Base-by-base conservation (phyloP, 2,888 invertebrate genomes). In the Dryadula phaetusa region DNA sequence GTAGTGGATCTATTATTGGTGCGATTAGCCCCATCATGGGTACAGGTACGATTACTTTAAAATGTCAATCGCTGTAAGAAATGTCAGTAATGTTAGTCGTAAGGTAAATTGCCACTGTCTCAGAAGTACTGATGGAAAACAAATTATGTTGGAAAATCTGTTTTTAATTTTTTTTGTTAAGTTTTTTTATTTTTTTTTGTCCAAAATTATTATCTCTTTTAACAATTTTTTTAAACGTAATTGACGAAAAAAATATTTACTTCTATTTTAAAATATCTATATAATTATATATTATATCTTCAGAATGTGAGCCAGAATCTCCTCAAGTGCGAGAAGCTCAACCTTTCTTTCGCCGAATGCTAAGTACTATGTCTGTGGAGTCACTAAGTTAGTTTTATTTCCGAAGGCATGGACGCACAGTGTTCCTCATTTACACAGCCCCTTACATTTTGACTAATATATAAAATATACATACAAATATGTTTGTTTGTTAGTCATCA, bases 1-100 rank as follows among this genome's bases (percentile, higher is more conserved):
- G 93, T 12, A 93, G 93, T 66, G 93, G 93, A 0, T 93, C 93
- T 3, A 93, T 93, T 12, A 93, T 93, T 76, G 92, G 92, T 66
- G 93, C 93, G 5, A 92, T 93, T 34, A 93, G 93, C 67, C 93
- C 93, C 64, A 90, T 91, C 8, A 92, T 93, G 90, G 93, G 93
- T 25, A 91, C 90, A 80, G 93, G 93, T 93, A 71, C 75, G 69
- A 40, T 44, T 32, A 32, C 28, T 28, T 28, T 28, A 28, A 28
- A 28, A 7, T 32, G 12, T 37, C 3, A 37, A n/a, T n/a, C n/a
- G n/a, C n/a, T n/a, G n/a, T 37, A 12, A 37, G 8, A 37, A 37
- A 12, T 37, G 12, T 37, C 37, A 37, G 12, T 37, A 12, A 12
- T 37, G 37, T 34, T 3, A 6, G 32, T 34, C 16, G 12, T 53